Percentiles rank a stretch among this genome's conserved stretches.
Conservation (phyloP, 2,888 invertebrate species). For the Lypha dubia region DNA sequence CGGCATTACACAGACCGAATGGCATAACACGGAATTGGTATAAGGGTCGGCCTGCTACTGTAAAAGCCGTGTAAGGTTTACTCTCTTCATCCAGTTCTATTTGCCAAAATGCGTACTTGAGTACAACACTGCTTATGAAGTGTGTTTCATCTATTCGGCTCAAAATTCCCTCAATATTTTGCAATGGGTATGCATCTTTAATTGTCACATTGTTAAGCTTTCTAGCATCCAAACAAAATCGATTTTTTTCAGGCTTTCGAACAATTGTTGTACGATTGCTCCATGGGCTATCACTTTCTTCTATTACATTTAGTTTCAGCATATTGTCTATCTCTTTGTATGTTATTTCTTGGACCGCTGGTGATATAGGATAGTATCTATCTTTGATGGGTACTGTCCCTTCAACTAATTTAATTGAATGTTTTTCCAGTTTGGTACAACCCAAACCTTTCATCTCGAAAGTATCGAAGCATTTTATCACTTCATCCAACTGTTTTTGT, state of each 20-base stretch:
- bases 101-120: no score
- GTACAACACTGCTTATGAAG: not conserved
- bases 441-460: conserved; percentile 2
- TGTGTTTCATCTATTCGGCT: not conserved
- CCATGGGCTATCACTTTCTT: conserved; percentile 13
- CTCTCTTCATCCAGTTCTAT: no score
- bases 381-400: not conserved
- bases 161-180: not conserved
- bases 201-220: not conserved
- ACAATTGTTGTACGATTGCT: conserved; percentile 2
- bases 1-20: not conserved
- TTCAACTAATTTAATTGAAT: not conserved
- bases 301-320: not conserved
- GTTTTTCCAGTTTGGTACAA: not conserved
- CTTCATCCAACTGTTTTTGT: not conserved
- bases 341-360: not conserved
- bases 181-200: conserved; percentile 2
- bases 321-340: not conserved
- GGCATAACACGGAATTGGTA: no score
- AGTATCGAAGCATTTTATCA: not conserved
- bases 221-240: conserved; percentile 14
- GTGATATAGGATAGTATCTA: not conserved
- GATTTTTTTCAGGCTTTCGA: not conserved
- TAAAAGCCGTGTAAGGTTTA: no score
- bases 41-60: no score